Conservation (phyloP, 2,113 vertebrate genomes). For the Cephalopholis sonnerati region DNA sequence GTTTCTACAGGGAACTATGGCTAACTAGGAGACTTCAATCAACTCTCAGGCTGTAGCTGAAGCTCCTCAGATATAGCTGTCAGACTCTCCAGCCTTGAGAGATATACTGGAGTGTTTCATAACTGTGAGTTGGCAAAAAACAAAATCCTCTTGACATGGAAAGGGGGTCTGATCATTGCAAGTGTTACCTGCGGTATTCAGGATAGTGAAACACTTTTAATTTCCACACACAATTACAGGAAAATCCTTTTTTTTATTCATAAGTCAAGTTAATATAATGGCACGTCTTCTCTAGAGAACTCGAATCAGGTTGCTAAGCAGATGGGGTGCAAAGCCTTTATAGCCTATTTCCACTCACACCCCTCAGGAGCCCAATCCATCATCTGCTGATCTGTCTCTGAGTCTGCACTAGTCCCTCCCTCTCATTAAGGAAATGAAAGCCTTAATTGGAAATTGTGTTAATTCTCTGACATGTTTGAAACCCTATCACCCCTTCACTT, state of each 20-base stretch:
- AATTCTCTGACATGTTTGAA: slow-evolving; percentile 67
- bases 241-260: slow-evolving; percentile 10
- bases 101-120: slow-evolving; percentile 23
- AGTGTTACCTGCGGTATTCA: slow-evolving; percentile 1
- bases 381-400: slow-evolving; percentile 51
- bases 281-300: slow-evolving; percentile 13
- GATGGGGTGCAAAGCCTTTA: slow-evolving; percentile 45
- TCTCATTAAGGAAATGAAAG: slow-evolving; percentile 69
- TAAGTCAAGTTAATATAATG: slow-evolving; percentile 12
- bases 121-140: slow-evolving; percentile 23
- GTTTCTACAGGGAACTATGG: slow-evolving; percentile 31
- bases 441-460: slow-evolving; percentile 73
- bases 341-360: slow-evolving; percentile 46
- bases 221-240: slow-evolving; percentile 1
- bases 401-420: slow-evolving; percentile 39
- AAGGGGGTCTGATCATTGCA: slow-evolving; percentile 24
- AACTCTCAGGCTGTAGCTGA: slow-evolving; percentile 20
- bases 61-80: slow-evolving; percentile 34
- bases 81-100: slow-evolving; percentile 28
- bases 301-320: slow-evolving; percentile 44
- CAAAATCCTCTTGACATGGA: background rate
- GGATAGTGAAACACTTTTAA: slow-evolving; percentile 13
- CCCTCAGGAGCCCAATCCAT: slow-evolving; percentile 59
- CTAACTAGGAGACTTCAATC: slow-evolving; percentile 50
- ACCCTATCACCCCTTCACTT: slow-evolving; percentile 44